Evolutionary conservation across 2,797 vertebrate species (phyloP), one percentile per base, ranked within the genome.

Genomic region (Vipera ursinii): DNA sequence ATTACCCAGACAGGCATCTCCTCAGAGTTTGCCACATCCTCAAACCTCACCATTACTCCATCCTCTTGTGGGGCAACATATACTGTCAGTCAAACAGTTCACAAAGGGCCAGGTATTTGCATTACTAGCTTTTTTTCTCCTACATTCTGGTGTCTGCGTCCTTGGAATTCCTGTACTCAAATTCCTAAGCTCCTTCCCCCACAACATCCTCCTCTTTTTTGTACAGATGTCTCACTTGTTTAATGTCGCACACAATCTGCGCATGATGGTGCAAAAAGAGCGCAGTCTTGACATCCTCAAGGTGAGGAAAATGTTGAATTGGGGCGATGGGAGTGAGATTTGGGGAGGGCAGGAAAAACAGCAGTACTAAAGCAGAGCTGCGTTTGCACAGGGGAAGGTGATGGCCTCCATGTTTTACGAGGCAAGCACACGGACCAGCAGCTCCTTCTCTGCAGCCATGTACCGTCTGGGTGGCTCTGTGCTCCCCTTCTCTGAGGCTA

Each of bases 351-450:
- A 2, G 26, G 59, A 13, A n/a, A 53, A 53, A 20, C 0, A 13
- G 14, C 20, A 0, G 22, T 6, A 22, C 55, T 92, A n/a, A 92
- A 9, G 3, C 1, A 38, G 26, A 2, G 14, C 6, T 1, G 15
- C 87, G 20, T 0, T 14, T 10, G n/a, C 0, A 0, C 96, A 99
- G 99, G 99, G 99, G 2, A 99, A 98, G 56, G 98, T 99, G 93
- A 99, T 99, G 99, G 99, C 98, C 0, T 99, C 98, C 96, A 99
- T 99, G 99, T 99, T 99, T 97, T 99, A 99, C 0, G 99, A 99
- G 95, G 99, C 98, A 2, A 99, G 99, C 98, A 99, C 99, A 0
- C 98, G 99, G 69, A 99, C 99, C 97, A 99, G 98, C 96, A 99
- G 98, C 97, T 99, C 99, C 82, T 99, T 99, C 0, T 96, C 98